Conservation (phyloP, 2,888 invertebrate species). For the Drosophila algonquin region DNA sequence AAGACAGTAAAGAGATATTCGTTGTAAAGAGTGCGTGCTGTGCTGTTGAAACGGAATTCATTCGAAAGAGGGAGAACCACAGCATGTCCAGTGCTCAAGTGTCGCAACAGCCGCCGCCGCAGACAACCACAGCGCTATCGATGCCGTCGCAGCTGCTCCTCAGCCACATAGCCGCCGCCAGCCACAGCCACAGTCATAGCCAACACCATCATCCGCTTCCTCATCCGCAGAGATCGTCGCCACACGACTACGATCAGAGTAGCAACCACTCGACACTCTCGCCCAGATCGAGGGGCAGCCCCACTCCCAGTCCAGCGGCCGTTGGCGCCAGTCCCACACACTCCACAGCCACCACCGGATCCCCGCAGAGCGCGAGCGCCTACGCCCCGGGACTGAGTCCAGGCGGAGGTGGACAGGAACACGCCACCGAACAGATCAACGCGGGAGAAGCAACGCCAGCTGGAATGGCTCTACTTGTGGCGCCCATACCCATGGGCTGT, state of each 20-base stretch:
- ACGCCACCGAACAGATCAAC: conserved; percentile 26
- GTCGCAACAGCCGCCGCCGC: conserved; percentile 81
- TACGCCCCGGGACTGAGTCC: conserved; percentile 76
- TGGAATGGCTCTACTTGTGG: conserved; percentile 67
- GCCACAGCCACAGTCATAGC: conserved; percentile 61
- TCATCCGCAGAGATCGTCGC: conserved; percentile 49
- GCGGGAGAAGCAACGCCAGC: conserved; percentile 13
- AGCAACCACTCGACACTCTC: conserved; percentile 77
- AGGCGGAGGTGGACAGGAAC: conserved; percentile 34
- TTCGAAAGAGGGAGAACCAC: conserved; percentile 2
- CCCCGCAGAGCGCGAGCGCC: conserved; percentile 77
- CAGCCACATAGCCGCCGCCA: conserved; percentile 79
- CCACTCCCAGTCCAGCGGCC: conserved; percentile 59
- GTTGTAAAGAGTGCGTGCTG: not conserved
- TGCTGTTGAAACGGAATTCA: not conserved
- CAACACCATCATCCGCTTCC: conserved; percentile 60
- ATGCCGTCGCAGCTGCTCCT: conserved; percentile 74
- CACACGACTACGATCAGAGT: conserved; percentile 79
- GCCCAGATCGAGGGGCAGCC: conserved; percentile 58
- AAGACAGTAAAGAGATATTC: not conserved
- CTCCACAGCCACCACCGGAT: conserved; percentile 74
- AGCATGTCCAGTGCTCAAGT: conserved; percentile 84
- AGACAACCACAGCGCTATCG: conserved; percentile 66
- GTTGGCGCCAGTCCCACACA: conserved; percentile 72
- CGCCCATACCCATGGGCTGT: conserved; percentile 64